Percentiles rank a stretch among this genome's conserved stretches.
These are phyloP conservation scores for Pseudococcus jackbeardsleyi DNA, from an alignment of 2,888 invertebrate genomes.

Conservation along the genomic window DNA sequence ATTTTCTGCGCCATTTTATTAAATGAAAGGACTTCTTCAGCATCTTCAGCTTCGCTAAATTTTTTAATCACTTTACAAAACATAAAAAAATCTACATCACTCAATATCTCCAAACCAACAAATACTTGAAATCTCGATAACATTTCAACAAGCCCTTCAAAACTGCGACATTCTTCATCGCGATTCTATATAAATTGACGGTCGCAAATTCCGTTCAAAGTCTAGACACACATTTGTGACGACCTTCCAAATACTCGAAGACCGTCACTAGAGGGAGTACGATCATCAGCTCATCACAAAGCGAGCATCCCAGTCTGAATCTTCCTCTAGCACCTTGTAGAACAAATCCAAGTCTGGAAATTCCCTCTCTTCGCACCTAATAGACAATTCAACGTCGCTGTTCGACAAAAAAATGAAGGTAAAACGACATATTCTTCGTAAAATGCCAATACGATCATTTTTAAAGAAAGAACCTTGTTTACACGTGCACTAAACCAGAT, in stretches of 20 bases:
- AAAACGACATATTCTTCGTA: background rate
- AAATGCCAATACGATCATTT: background rate
- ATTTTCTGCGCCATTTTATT: too few species aligned
- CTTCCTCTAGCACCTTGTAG: background rate
- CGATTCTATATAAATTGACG: background rate
- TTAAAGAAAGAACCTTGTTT: background rate
- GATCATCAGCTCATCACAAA: background rate
- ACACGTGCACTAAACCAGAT: background rate
- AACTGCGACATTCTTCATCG: background rate
- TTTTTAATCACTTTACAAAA: too few species aligned
- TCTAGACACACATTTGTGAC: background rate
- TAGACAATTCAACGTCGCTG: background rate
- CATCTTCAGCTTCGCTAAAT: too few species aligned
- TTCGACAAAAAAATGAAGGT: constrained; percentile 5
- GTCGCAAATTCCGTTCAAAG: background rate
- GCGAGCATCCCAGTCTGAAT: background rate
- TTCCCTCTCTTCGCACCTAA: background rate
- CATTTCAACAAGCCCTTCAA: background rate
- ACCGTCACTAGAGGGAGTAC: background rate
- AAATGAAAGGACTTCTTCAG: too few species aligned
- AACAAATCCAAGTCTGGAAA: background rate
- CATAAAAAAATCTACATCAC: too few species aligned
- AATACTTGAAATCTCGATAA: background rate
- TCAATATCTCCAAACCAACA: too few species aligned
- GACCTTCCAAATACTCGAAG: background rate